Evolutionary conservation across 1,140 invertebrate genomes (phyloP).

Genomic region (Calliopsis andreniformis): DNA sequence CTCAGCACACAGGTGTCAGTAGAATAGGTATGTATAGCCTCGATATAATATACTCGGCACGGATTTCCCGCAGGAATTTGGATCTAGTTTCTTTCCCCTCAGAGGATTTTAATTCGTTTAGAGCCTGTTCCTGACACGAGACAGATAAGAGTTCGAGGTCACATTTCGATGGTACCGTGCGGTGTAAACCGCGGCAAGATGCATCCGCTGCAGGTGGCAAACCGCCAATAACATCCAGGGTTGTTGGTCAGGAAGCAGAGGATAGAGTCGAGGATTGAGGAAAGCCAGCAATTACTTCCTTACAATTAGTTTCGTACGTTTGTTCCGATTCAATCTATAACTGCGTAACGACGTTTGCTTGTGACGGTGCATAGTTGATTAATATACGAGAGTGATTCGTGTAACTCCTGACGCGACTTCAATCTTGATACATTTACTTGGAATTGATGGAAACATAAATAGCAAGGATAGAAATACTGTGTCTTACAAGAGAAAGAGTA

Average conservation of each 20-base stretch:
- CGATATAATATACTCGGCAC: background rate
- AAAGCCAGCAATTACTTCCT: conserved; percentile 59
- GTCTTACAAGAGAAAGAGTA: no score
- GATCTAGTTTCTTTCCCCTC: background rate
- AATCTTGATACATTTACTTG: background rate
- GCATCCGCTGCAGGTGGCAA: conserved; percentile 49
- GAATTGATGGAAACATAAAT: no score
- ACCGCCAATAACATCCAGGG: conserved; percentile 62
- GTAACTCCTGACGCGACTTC: background rate
- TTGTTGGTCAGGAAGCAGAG: conserved; percentile 25
- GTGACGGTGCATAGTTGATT: background rate
- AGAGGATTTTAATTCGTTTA: conserved; percentile 27
- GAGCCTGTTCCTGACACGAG: background rate
- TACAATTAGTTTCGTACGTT: conserved; percentile 45
- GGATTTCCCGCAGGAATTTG: background rate
- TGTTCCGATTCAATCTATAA: background rate
- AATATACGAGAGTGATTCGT: background rate
- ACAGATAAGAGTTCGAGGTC: conserved; percentile 23
- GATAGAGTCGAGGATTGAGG: conserved; percentile 1
- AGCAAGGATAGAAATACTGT: no score
- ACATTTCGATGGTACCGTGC: conserved; percentile 32
- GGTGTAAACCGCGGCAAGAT: conserved; percentile 48
- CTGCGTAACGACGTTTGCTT: background rate
- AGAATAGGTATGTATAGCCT: conserved; percentile 12
- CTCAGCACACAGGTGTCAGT: background rate